phyloP scores from a whole-genome alignment of 2,797 vertebrate species.

The Craterocephalus amniculus region DNA sequence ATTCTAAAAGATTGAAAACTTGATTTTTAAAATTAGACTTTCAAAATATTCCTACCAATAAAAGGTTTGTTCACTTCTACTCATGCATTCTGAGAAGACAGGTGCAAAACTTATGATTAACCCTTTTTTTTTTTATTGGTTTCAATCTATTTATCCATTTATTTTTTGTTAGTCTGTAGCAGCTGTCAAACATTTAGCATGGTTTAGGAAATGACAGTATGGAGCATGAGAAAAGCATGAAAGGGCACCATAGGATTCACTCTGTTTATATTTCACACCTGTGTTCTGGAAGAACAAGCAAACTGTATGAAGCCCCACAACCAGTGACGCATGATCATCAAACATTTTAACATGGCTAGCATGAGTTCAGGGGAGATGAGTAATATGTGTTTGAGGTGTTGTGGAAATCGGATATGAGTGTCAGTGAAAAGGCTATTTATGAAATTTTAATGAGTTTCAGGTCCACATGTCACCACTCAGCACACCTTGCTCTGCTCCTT shows the following conservation, averaged over 20 bases:
- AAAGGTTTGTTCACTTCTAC: background rate
- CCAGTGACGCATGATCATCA: constrained; percentile 55
- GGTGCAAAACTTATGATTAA: background rate
- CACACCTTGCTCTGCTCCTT: constrained; percentile 61
- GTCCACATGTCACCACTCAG: constrained; percentile 54
- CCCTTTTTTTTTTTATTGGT: background rate
- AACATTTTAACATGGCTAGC: constrained; percentile 50
- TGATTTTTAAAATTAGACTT: no score
- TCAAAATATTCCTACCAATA: background rate
- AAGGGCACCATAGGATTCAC: constrained; percentile 25
- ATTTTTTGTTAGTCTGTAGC: constrained; percentile 16
- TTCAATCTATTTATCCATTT: background rate
- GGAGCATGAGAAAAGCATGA: constrained; percentile 51
- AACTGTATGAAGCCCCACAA: constrained; percentile 21
- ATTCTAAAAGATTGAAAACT: no score
- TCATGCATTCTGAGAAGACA: background rate
- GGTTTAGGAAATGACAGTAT: constrained; percentile 33
- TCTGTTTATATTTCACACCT: constrained; percentile 53
- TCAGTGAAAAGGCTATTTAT: constrained; percentile 49
- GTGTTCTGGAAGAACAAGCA: constrained; percentile 65
- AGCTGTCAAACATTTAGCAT: constrained; percentile 35
- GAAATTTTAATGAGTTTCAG: constrained; percentile 70
- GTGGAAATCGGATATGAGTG: constrained; percentile 52
- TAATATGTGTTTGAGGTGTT: constrained; percentile 37
- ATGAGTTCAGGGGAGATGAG: background rate